phyloP scores from a whole-genome alignment of 2,113 vertebrate genomes.

The Quiscalus mexicanus region DNA sequence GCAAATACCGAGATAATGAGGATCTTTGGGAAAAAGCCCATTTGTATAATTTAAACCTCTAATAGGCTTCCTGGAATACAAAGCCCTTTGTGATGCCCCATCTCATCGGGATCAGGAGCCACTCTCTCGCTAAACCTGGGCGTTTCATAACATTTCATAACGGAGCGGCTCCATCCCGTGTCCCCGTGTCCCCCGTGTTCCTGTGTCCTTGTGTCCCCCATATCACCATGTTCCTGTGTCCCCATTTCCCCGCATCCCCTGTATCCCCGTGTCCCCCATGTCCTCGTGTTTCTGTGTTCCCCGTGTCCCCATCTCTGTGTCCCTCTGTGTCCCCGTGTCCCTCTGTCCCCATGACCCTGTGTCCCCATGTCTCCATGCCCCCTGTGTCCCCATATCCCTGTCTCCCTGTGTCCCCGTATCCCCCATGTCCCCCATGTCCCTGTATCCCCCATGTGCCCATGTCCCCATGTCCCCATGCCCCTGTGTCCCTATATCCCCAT shows the following conservation, averaged over 20 bases:
- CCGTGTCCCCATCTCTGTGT: fast-evolving
- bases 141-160: neutral
- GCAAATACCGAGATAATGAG: slow-evolving; percentile 64
- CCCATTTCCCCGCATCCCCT: neutral
- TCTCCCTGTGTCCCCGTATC: neutral
- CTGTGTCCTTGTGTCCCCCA: neutral
- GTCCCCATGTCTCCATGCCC: neutral
- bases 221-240: fast-evolving
- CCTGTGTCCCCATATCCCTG: neutral
- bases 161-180: neutral
- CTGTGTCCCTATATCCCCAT: neutral
- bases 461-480: no score
- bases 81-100: slow-evolving; percentile 63
- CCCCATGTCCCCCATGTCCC: neutral
- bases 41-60: slow-evolving; percentile 63
- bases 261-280: neutral
- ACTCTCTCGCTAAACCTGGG: neutral
- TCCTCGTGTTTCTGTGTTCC: neutral
- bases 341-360: neutral
- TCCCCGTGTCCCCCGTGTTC: neutral
- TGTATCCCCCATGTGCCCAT: neutral
- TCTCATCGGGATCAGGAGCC: slow-evolving; percentile 43
- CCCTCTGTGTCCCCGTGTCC: neutral
- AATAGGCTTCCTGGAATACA: slow-evolving; percentile 69
- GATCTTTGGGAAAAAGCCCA: slow-evolving; percentile 63